Base-by-base conservation (phyloP, 2,113 vertebrate genomes). In the Hoplias malabaricus region DNA sequence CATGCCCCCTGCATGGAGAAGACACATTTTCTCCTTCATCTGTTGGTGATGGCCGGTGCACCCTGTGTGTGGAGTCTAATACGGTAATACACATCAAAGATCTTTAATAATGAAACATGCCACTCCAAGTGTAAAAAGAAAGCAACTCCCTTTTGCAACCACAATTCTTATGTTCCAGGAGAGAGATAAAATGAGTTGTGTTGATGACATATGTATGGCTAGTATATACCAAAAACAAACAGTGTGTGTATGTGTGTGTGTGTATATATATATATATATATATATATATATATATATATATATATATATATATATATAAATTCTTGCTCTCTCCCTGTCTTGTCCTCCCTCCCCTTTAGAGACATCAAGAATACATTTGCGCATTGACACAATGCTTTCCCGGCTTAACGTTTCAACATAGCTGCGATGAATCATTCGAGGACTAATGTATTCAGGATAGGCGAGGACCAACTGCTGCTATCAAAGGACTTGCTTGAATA, bases 401-500 rank as follows among this genome's bases (percentile, higher is more conserved):
- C 91, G 92, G 91, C 93, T 93, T 93, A 94, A 92, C 92, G 91
- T 93, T 94, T 93, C 93, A 63, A 53, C 76, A 93, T 90, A 92
- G 94, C 92, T 91, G 91, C 91, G 91, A 94, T 95, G 94, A 96
- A 94, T 95, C 94, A 95, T 83, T 83, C 94, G 92, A 92, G 90
- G 89, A 92, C 92, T 98, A 98, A 99, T 98, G 94, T 98, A 98
- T 99, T 98, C 98, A 96, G 96, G 96, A 98, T 96, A 97, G 95
- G 95, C 95, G 93, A 94, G 93, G 96, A 96, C 96, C 96, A 98
- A 98, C 96, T 96, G 94, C 95, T 96, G 98, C 96, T 98, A 98
- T 99, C 97, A 99, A 98, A 99, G 97, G 96, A 96, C 96, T 96
- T 97, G 97, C 95, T 96, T 98, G 96, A 96, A 96, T 95, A 98